Percentiles rank a stretch among this genome's conserved stretches.
phyloP scores from a whole-genome alignment of 2,888 invertebrate species.

The Meiosimyza decipiens region DNA sequence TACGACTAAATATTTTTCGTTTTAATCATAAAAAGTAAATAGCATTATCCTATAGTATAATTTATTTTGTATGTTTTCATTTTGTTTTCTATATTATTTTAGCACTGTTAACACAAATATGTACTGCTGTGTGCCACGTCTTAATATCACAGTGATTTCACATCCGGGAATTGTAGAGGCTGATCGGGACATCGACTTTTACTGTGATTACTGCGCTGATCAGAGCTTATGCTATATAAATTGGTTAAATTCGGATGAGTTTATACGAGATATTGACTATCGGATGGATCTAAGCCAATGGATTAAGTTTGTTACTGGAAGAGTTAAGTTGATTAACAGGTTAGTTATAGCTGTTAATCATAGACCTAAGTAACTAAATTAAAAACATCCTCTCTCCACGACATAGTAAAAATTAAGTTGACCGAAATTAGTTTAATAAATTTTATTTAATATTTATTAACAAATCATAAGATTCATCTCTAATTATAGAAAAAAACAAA shows the following conservation, averaged over 20 bases:
- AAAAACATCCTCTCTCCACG: background rate
- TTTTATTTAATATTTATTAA: too few relatives aligned
- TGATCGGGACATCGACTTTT: conserved; percentile 50
- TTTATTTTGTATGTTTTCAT: background rate
- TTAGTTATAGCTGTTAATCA: too few relatives aligned
- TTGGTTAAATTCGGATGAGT: conserved; percentile 46
- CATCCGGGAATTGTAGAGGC: conserved; percentile 52
- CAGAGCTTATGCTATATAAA: conserved; percentile 48
- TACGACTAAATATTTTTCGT: conserved; percentile 53
- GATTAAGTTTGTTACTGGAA: conserved; percentile 52
- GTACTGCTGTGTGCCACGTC: conserved; percentile 49
- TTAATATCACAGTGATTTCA: conserved; percentile 54
- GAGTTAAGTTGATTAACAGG: conserved; percentile 50
- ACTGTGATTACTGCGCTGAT: conserved; percentile 44
- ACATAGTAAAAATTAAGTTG: too few relatives aligned
- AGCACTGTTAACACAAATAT: conserved; percentile 38
- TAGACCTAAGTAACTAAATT: too few relatives aligned
- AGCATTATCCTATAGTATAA: background rate
- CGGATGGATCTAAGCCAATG: conserved; percentile 56
- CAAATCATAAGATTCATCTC: background rate
- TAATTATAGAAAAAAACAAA: conserved; percentile 44
- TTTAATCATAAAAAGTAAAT: background rate
- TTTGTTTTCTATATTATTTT: conserved; percentile 19
- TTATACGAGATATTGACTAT: conserved; percentile 49
- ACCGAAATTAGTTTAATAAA: too few relatives aligned